Percentiles rank a stretch among this genome's conserved stretches.
Evolutionary conservation across 1,140 invertebrate genomes (phyloP).

Genomic region (Archegozetes longisetosus): DNA sequence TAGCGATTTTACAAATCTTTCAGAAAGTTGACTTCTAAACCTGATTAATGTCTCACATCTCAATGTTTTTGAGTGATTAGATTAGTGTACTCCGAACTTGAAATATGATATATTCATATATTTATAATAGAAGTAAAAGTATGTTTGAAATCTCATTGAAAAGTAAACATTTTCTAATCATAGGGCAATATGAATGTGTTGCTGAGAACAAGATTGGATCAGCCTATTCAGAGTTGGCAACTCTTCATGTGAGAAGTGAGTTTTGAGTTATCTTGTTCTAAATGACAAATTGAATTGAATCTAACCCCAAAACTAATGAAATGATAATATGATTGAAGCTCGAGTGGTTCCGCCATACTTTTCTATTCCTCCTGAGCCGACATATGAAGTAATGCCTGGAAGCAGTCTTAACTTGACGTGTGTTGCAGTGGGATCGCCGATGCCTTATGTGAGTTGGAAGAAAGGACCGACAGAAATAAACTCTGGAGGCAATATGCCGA

Average conservation of each 20-base stretch:
- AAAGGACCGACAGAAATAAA: constrained; percentile 61
- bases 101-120: no score
- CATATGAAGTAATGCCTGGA: constrained; percentile 75
- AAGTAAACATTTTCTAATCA: neutral
- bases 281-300: no score
- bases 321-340: no score
- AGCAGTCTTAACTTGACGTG: constrained; percentile 81
- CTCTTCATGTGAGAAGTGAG: constrained; percentile 85
- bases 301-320: no score
- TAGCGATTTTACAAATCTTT: no score
- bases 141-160: no score
- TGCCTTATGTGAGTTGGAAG: constrained; percentile 92
- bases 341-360: constrained; percentile 68
- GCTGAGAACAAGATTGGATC: constrained; percentile 78
- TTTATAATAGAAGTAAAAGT: no score
- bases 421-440: constrained; percentile 88
- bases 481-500: constrained; percentile 34
- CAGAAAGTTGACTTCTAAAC: no score
- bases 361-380: constrained; percentile 63
- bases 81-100: no score
- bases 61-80: no score
- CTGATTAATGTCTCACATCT: no score
- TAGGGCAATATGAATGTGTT: constrained; percentile 68
- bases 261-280: constrained; percentile 10
- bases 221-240: constrained; percentile 67